A percentile compares a stretch with the other conserved stretches of the same genome.
Evolutionary conservation across 37 sponge, comb jelly and placozoan genomes (phyloP).

Genomic region (Bolinopsis microptera): DNA sequence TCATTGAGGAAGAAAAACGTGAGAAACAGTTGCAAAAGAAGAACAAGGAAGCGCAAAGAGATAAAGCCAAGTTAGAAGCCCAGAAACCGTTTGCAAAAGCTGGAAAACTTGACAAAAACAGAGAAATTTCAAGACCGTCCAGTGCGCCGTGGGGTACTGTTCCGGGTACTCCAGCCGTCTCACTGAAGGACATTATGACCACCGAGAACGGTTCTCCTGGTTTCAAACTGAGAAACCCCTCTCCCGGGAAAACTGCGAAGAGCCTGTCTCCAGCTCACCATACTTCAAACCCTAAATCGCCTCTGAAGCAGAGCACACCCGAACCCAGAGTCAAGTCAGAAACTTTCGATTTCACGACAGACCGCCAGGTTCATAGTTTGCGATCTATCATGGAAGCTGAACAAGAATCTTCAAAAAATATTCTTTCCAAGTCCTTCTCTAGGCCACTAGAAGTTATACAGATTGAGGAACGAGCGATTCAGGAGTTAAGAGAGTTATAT

Average conservation of each 20-base stretch:
- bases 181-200: conserved; percentile 23
- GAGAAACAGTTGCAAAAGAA: neutral
- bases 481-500: conserved; percentile 41
- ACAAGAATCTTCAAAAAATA: too few species aligned
- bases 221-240: neutral
- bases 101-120: neutral
- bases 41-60: neutral
- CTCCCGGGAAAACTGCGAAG: neutral
- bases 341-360: neutral
- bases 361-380: conserved; percentile 14
- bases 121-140: neutral
- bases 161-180: neutral
- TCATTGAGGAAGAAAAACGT: neutral
- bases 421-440: neutral
- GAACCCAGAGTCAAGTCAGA: neutral
- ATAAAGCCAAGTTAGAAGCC: neutral
- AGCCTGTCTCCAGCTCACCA: neutral
- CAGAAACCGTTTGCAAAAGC: neutral
- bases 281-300: neutral
- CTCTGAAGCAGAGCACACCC: neutral
- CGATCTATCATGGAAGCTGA: conserved; percentile 51
- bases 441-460: conserved; percentile 21
- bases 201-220: neutral
- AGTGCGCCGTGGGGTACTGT: neutral
- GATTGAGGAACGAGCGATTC: conserved; percentile 42